Evolutionary conservation across 2,797 vertebrate genomes (phyloP).

Genomic region (Galagoides demidoff): DNA sequence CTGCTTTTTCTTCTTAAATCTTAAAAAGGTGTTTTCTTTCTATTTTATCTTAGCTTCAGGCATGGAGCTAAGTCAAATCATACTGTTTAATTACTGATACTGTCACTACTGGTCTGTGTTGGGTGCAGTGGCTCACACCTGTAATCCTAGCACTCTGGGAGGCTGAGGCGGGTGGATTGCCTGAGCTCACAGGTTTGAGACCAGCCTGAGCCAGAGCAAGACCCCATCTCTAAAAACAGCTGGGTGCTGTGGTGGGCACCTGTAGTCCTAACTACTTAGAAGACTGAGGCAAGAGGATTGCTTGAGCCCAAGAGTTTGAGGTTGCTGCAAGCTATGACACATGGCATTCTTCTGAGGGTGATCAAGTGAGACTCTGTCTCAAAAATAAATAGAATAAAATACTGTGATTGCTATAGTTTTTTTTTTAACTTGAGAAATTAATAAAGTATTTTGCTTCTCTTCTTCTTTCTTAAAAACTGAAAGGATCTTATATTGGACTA

Average conservation of each 20-base stretch:
- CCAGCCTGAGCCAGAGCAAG: too few species aligned
- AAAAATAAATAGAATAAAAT: not conserved
- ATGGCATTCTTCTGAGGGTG: too few species aligned
- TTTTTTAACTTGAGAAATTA: slow-evolving; percentile 8
- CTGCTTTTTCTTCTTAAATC: not conserved
- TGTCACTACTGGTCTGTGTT: not conserved
- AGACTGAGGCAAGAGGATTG: too few species aligned
- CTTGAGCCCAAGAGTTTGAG: too few species aligned
- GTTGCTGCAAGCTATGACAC: too few species aligned
- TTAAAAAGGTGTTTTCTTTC: not conserved
- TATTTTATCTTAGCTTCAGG: not conserved
- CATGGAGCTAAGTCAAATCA: not conserved
- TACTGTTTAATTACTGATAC: not conserved
- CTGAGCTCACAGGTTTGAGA: too few species aligned
- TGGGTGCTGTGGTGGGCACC: too few species aligned
- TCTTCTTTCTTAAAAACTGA: slow-evolving; percentile 8
- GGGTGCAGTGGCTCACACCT: not conserved
- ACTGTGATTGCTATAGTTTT: not conserved
- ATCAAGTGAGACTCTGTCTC: too few species aligned
- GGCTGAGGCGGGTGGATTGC: too few species aligned
- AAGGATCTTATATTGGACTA: not conserved
- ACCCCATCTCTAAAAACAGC: too few species aligned
- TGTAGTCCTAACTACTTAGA: too few species aligned
- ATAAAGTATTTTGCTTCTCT: slow-evolving; percentile 21
- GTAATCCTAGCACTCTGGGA: too few species aligned